Conservation (phyloP, 1,140 invertebrate species). For the Sitophilus oryzae region DNA sequence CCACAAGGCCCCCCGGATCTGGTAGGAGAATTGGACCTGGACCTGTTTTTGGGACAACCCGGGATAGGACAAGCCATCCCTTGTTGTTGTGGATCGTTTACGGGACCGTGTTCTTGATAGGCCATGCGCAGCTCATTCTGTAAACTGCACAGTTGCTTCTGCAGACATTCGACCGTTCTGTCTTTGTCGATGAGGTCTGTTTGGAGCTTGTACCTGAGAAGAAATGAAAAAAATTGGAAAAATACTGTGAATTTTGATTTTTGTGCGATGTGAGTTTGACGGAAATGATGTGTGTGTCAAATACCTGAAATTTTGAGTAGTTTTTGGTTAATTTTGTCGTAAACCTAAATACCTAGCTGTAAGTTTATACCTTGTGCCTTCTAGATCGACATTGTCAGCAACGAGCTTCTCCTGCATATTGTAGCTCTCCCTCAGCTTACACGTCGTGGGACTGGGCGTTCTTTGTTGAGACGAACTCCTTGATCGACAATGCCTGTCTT, state of each 20-base stretch:
- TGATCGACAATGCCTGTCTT: slow-evolving; percentile 16
- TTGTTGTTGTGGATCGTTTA: slow-evolving; percentile 34
- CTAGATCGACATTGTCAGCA: slow-evolving; percentile 55
- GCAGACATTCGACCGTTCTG: slow-evolving; percentile 45
- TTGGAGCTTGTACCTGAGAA: slow-evolving; percentile 49
- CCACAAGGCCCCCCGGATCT: slow-evolving; percentile 29
- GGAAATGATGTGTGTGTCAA: slow-evolving; percentile 13
- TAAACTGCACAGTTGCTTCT: slow-evolving; percentile 46
- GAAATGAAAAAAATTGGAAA: slow-evolving; percentile 19
- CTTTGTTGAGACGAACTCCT: slow-evolving; percentile 2
- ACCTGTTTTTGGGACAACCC: slow-evolving; percentile 13
- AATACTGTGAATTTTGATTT: too few relatives aligned
- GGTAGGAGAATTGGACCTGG: slow-evolving; percentile 10
- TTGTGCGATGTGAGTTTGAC: slow-evolving; percentile 7
- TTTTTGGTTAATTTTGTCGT: slow-evolving; percentile 3
- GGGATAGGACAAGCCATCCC: slow-evolving; percentile 7
- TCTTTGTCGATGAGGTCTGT: slow-evolving; percentile 48
- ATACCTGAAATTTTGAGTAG: slow-evolving; percentile 7
- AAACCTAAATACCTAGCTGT: neutral
- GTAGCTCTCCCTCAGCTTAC: slow-evolving; percentile 53
- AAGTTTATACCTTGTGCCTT: slow-evolving; percentile 48
- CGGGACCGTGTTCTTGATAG: slow-evolving; percentile 34
- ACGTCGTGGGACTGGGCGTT: slow-evolving; percentile 30
- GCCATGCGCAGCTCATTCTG: slow-evolving; percentile 45
- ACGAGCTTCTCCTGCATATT: slow-evolving; percentile 57